Evolutionary conservation across 2,888 invertebrate species (phyloP), one percentile per base, ranked within the genome.

Genomic region (Rapana venosa): DNA sequence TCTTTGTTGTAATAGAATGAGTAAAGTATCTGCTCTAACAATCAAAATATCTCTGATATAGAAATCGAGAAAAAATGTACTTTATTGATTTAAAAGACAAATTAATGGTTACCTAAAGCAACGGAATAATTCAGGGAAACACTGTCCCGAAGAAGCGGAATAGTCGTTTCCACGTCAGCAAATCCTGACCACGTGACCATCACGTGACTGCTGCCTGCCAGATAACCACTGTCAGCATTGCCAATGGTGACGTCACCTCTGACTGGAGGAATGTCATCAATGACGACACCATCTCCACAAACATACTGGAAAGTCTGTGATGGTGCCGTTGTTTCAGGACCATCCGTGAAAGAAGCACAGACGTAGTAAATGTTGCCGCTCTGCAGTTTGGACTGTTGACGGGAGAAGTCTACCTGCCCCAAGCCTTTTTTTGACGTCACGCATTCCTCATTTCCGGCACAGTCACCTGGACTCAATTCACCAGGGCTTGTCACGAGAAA

Each of bases 161-260:
- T 32, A 13, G 81, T 66, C 32, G 15, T 61, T 35, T 88, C 88
- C 61, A 88, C 84, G 66, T 88, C 88, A 70, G 84, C 56, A 35
- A 88, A 88, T 5, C 88, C 88, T 26, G 66, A 66, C 88, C 88
- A 88, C 83, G 70, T 70, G 70, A 88, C 88, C 70, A 84, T 1
- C 83, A 88, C 36, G n/a, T 66, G 83, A 30, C 30, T 61, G 17
- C 32, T 22, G 32, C 81, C 70, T 8, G 66, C 35, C 22, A 88
- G 88, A 35, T 56, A 88, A 8, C 84, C 88, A 15, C 35, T 22
- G 35, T 70, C 70, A 4, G 66, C 35, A n/a, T 79, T 84, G 66
- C 66, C 22, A 58, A 88, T 35, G 35, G 47, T 26, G 20, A 88
- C 88, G 32, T 22, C 35, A 17, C 88, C 88, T 36, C 20, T 36